These are phyloP conservation scores for Drosophila borealis DNA, from an alignment of 2,888 invertebrate genomes.

Conservation along the genomic window DNA sequence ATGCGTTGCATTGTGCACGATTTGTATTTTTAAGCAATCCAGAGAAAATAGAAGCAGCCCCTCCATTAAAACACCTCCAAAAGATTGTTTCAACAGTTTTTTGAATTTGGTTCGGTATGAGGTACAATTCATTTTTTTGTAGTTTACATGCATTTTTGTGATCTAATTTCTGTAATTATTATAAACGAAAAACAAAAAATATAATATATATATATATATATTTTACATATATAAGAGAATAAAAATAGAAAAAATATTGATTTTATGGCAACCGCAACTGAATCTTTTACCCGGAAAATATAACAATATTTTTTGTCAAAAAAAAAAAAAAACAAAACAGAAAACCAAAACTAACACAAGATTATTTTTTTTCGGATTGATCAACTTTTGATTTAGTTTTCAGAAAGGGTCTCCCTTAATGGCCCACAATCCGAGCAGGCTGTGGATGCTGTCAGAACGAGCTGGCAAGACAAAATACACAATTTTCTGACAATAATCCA, in stretches of 20 bases:
- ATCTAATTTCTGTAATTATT: slow-evolving; percentile 82
- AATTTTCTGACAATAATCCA: slow-evolving; percentile 51
- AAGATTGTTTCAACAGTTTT: slow-evolving; percentile 37
- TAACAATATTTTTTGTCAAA: slow-evolving; percentile 48
- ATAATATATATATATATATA: slow-evolving; percentile 49
- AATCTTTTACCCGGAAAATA: slow-evolving; percentile 53
- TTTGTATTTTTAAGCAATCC: slow-evolving; percentile 39
- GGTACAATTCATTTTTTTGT: slow-evolving; percentile 71
- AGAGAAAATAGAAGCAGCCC: slow-evolving; percentile 32
- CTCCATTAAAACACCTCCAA: slow-evolving; percentile 22
- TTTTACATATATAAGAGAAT: slow-evolving; percentile 52
- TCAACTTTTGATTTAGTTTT: slow-evolving; percentile 11
- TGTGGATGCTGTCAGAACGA: slow-evolving; percentile 27
- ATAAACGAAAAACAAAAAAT: slow-evolving; percentile 68
- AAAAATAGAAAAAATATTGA: slow-evolving; percentile 63
- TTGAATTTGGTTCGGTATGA: slow-evolving; percentile 54
- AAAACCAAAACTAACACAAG: slow-evolving; percentile 3
- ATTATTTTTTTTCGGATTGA: slow-evolving; percentile 5
- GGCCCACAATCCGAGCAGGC: slow-evolving; percentile 41
- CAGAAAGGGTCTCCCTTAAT: background rate
- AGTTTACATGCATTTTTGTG: slow-evolving; percentile 83
- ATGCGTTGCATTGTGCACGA: slow-evolving; percentile 12
- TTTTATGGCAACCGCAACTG: slow-evolving; percentile 66
- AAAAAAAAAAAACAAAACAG: slow-evolving; percentile 6
- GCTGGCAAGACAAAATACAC: slow-evolving; percentile 36